phyloP scores from a whole-genome alignment of 2,113 vertebrate species.

The Tyrannus savana region DNA sequence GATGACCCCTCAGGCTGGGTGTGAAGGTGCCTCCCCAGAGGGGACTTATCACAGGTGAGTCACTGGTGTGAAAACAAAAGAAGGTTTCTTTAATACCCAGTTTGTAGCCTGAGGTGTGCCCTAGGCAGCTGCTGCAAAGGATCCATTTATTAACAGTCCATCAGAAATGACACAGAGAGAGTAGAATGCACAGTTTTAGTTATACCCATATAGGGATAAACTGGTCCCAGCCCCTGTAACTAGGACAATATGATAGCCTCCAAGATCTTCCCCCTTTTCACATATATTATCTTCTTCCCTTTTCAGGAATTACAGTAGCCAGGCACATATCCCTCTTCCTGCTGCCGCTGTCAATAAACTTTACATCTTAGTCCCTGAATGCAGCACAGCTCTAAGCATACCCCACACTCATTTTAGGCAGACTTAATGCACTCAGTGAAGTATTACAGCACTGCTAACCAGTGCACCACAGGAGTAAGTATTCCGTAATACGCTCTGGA shows the following conservation, averaged over 20 bases:
- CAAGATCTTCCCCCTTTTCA: background rate
- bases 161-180: too few relatives aligned
- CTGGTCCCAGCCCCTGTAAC: too few relatives aligned
- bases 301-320: background rate
- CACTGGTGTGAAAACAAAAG: too few relatives aligned
- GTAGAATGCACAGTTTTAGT: too few relatives aligned
- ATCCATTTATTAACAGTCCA: too few relatives aligned
- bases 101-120: too few relatives aligned
- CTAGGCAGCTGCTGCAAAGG: too few relatives aligned
- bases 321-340: background rate
- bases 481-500: background rate
- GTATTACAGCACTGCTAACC: background rate
- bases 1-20: too few relatives aligned
- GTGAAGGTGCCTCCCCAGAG: too few relatives aligned
- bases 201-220: too few relatives aligned
- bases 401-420: conserved; percentile 3
- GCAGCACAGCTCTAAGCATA: background rate
- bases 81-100: too few relatives aligned
- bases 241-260: background rate
- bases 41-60: too few relatives aligned
- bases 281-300: background rate
- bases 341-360: background rate
- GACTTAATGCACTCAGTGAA: background rate
- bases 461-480: background rate
- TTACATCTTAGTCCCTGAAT: background rate